Percentiles rank a stretch among this genome's conserved stretches.
phyloP scores from a whole-genome alignment of 1,140 invertebrate species.

The Drosophila busckii region DNA sequence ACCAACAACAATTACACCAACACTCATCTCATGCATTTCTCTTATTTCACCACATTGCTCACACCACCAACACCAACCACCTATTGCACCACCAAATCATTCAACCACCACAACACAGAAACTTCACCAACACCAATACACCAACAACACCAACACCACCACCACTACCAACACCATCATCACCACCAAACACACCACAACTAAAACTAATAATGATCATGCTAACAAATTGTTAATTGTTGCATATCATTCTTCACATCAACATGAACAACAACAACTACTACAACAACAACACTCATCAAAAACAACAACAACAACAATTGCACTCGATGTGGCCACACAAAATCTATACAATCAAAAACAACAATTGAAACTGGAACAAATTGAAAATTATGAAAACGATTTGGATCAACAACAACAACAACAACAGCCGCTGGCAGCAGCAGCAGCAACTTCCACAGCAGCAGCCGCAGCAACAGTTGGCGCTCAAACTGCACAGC shows the following conservation, averaged over 20 bases:
- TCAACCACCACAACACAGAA: slow-evolving; percentile 32
- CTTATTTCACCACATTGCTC: slow-evolving; percentile 26
- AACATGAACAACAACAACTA: slow-evolving; percentile 67
- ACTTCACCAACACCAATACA: slow-evolving; percentile 40
- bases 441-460: slow-evolving; percentile 18
- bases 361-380: slow-evolving; percentile 77
- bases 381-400: slow-evolving; percentile 78
- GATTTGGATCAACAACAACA: slow-evolving; percentile 55
- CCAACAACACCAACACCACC: slow-evolving; percentile 38
- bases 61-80: slow-evolving; percentile 17
- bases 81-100: slow-evolving; percentile 45
- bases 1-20: slow-evolving; percentile 6
- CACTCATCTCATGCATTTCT: slow-evolving; percentile 54
- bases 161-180: slow-evolving; percentile 22
- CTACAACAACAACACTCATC: slow-evolving; percentile 37
- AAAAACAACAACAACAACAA: slow-evolving; percentile 43
- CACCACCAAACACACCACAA: slow-evolving; percentile 23
- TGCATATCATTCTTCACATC: slow-evolving; percentile 77
- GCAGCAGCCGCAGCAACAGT: slow-evolving; percentile 6
- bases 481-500: slow-evolving; percentile 43
- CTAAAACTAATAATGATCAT: slow-evolving; percentile 70
- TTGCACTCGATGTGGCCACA: slow-evolving; percentile 69
- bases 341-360: slow-evolving; percentile 76
- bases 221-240: slow-evolving; percentile 76
- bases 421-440: slow-evolving; percentile 22